Base-by-base conservation (phyloP, 2,888 invertebrate genomes). In the Iphiclides podalirius region DNA sequence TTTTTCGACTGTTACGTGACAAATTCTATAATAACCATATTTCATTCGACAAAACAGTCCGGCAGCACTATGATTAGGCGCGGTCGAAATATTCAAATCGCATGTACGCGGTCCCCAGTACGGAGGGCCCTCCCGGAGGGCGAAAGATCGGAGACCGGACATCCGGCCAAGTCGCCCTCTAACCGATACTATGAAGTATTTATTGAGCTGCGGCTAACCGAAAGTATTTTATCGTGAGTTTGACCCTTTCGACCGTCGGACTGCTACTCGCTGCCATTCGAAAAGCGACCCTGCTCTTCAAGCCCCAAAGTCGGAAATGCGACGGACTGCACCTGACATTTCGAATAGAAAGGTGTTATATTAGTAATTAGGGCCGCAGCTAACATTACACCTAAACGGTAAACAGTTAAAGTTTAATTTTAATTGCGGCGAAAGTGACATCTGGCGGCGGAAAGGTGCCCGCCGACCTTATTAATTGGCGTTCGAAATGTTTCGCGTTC, bases 151-250 rank as follows among this genome's bases (percentile, higher is more conserved):
- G 74, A 81, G 80, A 80, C 77, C 82, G 76, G 76, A 80, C 77
- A 63, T 83, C 81, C 83, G 84, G 84, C 74, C 83, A 79, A 74
- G 70, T 73, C 76, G 71, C 77, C 81, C 79, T 78, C 76, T 74
- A 75, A 76, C 81, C 79, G 81, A 82, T 86, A 84, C 83, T 83
- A 85, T 85, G 83, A 87, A 84, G 87, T 88, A 88, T 88, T 88
- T 88, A 88, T 88, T 80, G 85, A 85, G 81, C 79, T 84, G 88
- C 71, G 88, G 88, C 71, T 77, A 67, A 84, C 87, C 88, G 64
- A 78, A 85, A 75, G 78, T 84, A 86, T 85, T 87, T 81, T 79
- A 86, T 85, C 84, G 83, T 86, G 68, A 79, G 70, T 72, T 78
- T 72, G 70, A 77, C 78, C 84, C 80, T 82, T 86, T 69, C 62